These are phyloP conservation scores for Priocnemis perturbator DNA, from an alignment of 2,888 invertebrate species.

Conservation along the genomic window DNA sequence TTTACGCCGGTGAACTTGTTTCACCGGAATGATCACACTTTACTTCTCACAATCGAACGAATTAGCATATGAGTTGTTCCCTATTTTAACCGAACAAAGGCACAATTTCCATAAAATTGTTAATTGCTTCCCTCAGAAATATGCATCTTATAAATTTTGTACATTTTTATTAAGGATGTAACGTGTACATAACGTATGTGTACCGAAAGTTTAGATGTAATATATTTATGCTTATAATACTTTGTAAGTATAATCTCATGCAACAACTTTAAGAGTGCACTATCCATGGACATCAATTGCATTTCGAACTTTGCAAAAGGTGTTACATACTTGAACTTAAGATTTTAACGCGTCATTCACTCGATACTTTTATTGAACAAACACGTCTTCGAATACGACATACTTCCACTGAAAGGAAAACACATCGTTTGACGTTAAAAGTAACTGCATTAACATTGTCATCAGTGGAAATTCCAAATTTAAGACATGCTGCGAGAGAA, in stretches of 20 bases:
- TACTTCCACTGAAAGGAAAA: conserved; percentile 19
- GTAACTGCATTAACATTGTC: too few relatives aligned
- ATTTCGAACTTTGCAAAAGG: not conserved
- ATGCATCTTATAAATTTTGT: conserved; percentile 55
- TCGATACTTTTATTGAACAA: conserved; percentile 18
- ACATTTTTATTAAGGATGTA: conserved; percentile 52
- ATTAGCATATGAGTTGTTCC: conserved; percentile 3
- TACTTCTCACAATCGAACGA: conserved; percentile 24
- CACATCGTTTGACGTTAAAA: not conserved
- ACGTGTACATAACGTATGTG: conserved; percentile 15
- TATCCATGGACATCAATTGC: conserved; percentile 18
- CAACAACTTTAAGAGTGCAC: conserved; percentile 16
- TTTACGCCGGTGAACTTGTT: conserved; percentile 23
- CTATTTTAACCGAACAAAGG: conserved; percentile 7
- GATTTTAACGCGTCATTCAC: not conserved
- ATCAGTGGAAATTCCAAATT: too few relatives aligned
- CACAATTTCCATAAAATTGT: conserved; percentile 21
- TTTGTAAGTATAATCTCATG: conserved; percentile 4
- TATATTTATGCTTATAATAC: conserved; percentile 10
- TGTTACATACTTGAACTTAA: too few relatives aligned
- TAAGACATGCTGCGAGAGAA: too few relatives aligned
- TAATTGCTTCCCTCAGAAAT: too few relatives aligned
- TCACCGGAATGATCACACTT: conserved; percentile 20
- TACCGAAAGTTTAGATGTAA: conserved; percentile 1
- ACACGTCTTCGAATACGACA: conserved; percentile 13